A percentile compares a stretch with the other conserved stretches of the same genome.
Conservation (phyloP, 2,888 invertebrate genomes). For the Nymphalis urticae region DNA sequence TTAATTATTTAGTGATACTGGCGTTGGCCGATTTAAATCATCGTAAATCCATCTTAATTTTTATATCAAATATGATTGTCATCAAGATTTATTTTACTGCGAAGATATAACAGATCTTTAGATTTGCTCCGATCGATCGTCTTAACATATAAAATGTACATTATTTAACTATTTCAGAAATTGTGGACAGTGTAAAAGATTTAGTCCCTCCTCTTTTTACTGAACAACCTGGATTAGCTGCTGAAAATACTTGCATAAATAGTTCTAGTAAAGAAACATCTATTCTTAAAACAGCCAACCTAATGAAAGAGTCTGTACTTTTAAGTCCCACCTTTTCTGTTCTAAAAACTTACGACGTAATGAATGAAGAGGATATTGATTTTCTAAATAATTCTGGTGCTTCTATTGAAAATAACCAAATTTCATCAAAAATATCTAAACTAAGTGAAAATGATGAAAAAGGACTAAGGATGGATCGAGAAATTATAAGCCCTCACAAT, state of each 20-base stretch:
- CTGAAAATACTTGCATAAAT: constrained; percentile 9
- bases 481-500: not conserved
- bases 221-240: not conserved
- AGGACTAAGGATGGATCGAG: not conserved
- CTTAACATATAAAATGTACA: not conserved
- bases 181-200: not conserved
- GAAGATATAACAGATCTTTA: too few species aligned
- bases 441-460: not conserved
- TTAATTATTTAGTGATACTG: too few species aligned
- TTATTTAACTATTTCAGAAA: constrained; percentile 5
- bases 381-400: constrained; percentile 18
- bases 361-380: constrained; percentile 29
- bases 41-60: too few species aligned
- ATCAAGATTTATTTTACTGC: too few species aligned
- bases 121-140: too few species aligned
- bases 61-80: too few species aligned
- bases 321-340: constrained; percentile 68
- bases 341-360: constrained; percentile 44
- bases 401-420: constrained; percentile 15
- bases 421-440: not conserved
- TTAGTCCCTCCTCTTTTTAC: not conserved
- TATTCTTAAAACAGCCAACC: constrained; percentile 67
- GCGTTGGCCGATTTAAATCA: too few species aligned
- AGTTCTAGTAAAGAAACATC: constrained; percentile 48
- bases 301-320: constrained; percentile 69